Conservation (phyloP, 1,140 invertebrate genomes). For the Polypedilum pembai region DNA sequence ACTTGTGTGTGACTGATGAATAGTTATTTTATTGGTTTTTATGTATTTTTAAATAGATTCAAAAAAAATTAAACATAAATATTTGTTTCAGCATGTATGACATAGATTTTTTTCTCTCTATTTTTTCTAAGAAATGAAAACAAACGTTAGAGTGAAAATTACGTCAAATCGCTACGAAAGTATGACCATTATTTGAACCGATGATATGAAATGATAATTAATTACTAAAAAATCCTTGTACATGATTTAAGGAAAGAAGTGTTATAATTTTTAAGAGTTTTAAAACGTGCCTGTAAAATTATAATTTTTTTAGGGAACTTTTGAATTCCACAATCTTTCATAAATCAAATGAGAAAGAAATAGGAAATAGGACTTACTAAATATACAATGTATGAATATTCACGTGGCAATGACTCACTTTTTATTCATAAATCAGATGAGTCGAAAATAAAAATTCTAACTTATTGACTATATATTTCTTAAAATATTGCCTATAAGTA, state of each 20-base stretch:
- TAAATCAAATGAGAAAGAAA: too few species aligned
- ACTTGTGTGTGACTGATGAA: not conserved
- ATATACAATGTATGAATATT: too few species aligned
- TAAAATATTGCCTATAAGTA: too few species aligned
- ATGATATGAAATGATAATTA: constrained; percentile 4
- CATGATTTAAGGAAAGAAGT: not conserved
- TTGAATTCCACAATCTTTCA: too few species aligned
- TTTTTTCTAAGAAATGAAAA: constrained; percentile 17
- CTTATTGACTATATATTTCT: too few species aligned
- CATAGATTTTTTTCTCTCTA: not conserved
- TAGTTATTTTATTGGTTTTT: constrained; percentile 22
- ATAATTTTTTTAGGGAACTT: not conserved
- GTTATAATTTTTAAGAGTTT: not conserved
- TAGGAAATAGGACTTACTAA: too few species aligned
- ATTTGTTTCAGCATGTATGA: constrained; percentile 21
- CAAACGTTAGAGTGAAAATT: not conserved
- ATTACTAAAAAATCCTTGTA: not conserved
- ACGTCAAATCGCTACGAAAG: not conserved
- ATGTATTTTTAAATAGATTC: constrained; percentile 26
- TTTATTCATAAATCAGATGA: too few species aligned
- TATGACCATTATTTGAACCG: not conserved
- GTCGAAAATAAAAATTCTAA: too few species aligned
- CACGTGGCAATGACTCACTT: too few species aligned
- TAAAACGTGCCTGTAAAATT: not conserved
- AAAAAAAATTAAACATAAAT: constrained; percentile 23